Percentiles rank a stretch among this genome's conserved stretches.
Conservation (phyloP, 2,113 vertebrate genomes). For the Hippolais icterina region DNA sequence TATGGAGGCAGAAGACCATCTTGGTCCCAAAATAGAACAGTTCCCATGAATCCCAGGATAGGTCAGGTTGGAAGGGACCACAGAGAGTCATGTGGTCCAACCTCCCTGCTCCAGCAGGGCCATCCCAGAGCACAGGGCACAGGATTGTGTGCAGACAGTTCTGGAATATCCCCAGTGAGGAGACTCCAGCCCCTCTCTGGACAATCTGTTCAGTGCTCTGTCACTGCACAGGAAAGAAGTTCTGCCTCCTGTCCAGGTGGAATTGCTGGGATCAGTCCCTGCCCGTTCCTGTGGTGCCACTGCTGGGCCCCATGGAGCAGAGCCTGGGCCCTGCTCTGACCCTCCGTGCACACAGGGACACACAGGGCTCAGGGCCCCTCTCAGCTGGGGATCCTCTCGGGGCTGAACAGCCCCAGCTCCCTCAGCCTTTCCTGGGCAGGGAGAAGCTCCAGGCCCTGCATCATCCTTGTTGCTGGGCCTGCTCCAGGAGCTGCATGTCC, state of each 20-base stretch:
- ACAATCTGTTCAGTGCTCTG: fast-evolving
- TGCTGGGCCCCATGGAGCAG: neutral
- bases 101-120: neutral
- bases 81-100: neutral
- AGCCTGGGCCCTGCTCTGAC: neutral
- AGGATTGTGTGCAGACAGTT: neutral
- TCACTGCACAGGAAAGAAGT: neutral
- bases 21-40: neutral
- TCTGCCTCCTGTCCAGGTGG: neutral
- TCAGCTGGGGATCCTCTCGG: neutral
- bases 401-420: neutral
- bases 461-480: neutral
- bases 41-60: neutral
- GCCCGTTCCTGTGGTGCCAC: neutral
- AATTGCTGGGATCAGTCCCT: neutral
- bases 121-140: neutral
- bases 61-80: neutral
- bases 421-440: fast-evolving
- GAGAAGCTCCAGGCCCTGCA: neutral
- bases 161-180: neutral
- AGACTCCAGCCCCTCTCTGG: neutral
- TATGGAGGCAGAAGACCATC: neutral
- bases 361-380: neutral
- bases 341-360: neutral
- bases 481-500: neutral